Base-by-base conservation (phyloP, 2,888 invertebrate genomes). In the Dasypolia templi region DNA sequence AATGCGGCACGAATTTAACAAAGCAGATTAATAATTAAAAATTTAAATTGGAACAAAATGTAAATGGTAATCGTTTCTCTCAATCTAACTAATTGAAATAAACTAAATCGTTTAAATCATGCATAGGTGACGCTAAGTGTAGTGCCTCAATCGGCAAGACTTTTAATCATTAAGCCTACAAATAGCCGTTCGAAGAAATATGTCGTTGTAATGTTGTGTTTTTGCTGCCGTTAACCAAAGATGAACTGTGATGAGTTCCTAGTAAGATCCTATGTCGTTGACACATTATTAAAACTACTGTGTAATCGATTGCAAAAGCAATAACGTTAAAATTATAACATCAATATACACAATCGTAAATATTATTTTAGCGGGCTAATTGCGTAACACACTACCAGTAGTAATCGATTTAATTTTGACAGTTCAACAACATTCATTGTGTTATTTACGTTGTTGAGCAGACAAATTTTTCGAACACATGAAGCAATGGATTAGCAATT, bases 71-170 rank as follows among this genome's bases (percentile, higher is more conserved):
- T 51, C 49, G 68, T 59, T 79, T 68, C 56, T 64, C 42, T 68
- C 22, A 46, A 71, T 19, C 2, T 73, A 55, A 73, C 67, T 78
- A 71, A 58, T 75, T 69, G 39, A 55, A 59, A 58, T 67, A 44
- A 61, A 77, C 51, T 56, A 78, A 68, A 49, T 42, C 9, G 19
- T 46, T 78, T n/a, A n/a, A 68, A 71, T 81, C 17, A 42, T 35
- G 1, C 55, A 51, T 42, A 64, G 49, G 51, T 67, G 73, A 63
- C 66, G 63, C 51, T 58, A 29, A 19, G 19, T 59, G 44, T 66
- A 72, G 72, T 70, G 70, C 71, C 66, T 81, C 79, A 78, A 82
- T 82, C 64, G 56, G 42, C 3, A 35, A 44, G 39, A n/a, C n/a
- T 44, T 67, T 42, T 49, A 66, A 29, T 17, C 4, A 62, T 62